Evolutionary conservation across 1,140 invertebrate genomes (phyloP).

Genomic region (Drosophila setifemur): DNA sequence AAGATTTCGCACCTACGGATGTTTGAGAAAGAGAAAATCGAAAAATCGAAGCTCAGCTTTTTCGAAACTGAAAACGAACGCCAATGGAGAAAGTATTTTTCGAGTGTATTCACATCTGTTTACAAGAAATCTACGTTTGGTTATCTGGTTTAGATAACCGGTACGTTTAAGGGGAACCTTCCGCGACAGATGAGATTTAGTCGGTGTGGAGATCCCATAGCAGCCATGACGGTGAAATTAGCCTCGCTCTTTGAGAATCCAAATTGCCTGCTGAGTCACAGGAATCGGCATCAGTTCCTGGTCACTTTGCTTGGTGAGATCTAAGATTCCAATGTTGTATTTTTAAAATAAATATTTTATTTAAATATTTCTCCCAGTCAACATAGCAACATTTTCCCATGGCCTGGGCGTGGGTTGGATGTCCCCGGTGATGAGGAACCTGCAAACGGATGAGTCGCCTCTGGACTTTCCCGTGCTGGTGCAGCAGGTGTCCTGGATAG

Average conservation of each 20-base stretch:
- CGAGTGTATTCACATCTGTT: not conserved
- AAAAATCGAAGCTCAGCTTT: no score
- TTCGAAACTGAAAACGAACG: not conserved
- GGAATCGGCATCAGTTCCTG: conserved; percentile 57
- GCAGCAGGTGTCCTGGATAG: conserved; percentile 71
- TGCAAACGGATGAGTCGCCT: conserved; percentile 74
- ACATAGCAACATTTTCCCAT: conserved; percentile 80
- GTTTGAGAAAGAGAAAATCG: not conserved
- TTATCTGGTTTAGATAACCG: conserved; percentile 35
- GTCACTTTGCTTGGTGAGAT: conserved; percentile 55
- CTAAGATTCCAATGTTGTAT: not conserved
- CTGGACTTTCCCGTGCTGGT: conserved; percentile 46
- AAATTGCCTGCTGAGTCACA: conserved; percentile 46
- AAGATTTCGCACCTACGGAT: no score
- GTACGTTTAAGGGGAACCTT: conserved; percentile 26
- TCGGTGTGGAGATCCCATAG: conserved; percentile 15
- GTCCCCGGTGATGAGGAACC: conserved; percentile 75
- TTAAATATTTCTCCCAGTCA: conserved; percentile 62
- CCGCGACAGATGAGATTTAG: not conserved
- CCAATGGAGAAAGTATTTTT: conserved; percentile 1
- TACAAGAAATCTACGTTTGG: not conserved
- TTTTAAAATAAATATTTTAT: not conserved
- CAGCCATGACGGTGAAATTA: conserved; percentile 42
- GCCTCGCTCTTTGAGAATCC: conserved; percentile 35
- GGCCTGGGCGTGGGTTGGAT: conserved; percentile 82